Base-by-base conservation (phyloP, 2,113 vertebrate genomes). In the Microcebus tavaratra region DNA sequence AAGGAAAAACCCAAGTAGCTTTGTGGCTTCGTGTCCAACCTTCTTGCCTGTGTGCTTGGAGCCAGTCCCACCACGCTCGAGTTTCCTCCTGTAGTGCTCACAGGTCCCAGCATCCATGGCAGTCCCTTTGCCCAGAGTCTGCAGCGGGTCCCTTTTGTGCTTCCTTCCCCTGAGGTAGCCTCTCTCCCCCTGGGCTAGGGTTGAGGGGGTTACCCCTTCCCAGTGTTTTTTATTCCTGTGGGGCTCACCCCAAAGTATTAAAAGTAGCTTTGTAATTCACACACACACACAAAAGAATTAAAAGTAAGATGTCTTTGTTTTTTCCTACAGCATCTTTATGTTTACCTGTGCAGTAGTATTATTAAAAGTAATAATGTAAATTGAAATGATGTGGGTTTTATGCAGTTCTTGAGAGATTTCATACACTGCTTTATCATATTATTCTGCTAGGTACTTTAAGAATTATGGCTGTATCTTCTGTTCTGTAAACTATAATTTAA, bases 251-350 rank as follows among this genome's bases (percentile, higher is more conserved):
- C 97, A 94, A 98, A 97, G 94, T 97, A 98, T 99, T 99, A 99
- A 99, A 98, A 98, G 98, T 99, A 98, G 98, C 98, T 99, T 98
- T 98, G 98, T 98, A 98, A 98, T 98, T 98, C 91, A 45, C 45
- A 45, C 45, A 45, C 45, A 45, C 45, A 45, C 45, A 45, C 8
- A 48, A 11, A 48, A 48, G 39, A 90, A 83, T 80, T 87, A 75
- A 65, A 39, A 92, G 12, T 75, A 83, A 85, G 34, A 15, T 72
- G 7, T 65, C 57, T 94, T 90, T 90, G 20, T 59, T 68, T 90
- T 89, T 78, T 61, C 42, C 65, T 89, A 18, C 5, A 83, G 73
- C 70, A 65, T 70, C 18, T 94, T 94, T 95, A 8, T 91, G 27
- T 90, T 84, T 84, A 88, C 14, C 29, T 29, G 10, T 76, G 80